These are phyloP conservation scores for Myrmecophaga tridactyla DNA, from an alignment of 2,113 vertebrate species.

Conservation along the genomic window DNA sequence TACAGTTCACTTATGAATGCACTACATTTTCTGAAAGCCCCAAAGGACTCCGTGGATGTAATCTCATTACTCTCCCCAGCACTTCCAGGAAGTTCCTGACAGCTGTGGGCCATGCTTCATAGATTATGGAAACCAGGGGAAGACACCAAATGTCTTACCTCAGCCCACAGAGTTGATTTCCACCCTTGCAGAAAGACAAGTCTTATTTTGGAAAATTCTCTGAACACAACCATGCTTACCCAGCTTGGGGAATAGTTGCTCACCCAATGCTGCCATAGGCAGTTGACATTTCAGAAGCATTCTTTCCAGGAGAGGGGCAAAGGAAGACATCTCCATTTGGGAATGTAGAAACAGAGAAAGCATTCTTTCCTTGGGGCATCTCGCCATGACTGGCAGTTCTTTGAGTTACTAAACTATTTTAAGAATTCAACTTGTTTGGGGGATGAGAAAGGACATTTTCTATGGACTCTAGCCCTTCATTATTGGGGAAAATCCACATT, in stretches of 20 bases:
- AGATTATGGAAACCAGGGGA: not conserved
- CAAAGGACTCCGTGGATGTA: rapidly evolving
- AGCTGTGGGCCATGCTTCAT: not conserved
- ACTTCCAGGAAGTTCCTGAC: rapidly evolving
- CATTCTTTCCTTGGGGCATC: not conserved
- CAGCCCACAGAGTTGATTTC: not conserved
- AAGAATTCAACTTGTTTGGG: not conserved
- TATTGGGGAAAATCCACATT: not conserved
- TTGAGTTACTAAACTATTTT: not conserved
- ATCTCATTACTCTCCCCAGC: not conserved
- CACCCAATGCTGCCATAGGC: not conserved
- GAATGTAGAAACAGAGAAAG: not conserved
- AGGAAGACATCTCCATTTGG: not conserved
- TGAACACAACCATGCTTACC: not conserved
- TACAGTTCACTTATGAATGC: not conserved
- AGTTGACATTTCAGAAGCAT: not conserved
- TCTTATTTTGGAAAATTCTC: not conserved
- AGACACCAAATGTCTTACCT: not conserved
- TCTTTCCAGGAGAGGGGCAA: not conserved
- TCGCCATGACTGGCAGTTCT: not conserved
- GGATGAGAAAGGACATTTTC: not conserved
- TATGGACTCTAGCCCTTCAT: rapidly evolving
- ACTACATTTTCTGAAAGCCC: rapidly evolving
- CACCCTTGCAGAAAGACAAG: not conserved
- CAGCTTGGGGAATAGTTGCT: not conserved